Evolutionary conservation across 1,140 invertebrate species (phyloP).

Genomic region (Cylas formicarius): DNA sequence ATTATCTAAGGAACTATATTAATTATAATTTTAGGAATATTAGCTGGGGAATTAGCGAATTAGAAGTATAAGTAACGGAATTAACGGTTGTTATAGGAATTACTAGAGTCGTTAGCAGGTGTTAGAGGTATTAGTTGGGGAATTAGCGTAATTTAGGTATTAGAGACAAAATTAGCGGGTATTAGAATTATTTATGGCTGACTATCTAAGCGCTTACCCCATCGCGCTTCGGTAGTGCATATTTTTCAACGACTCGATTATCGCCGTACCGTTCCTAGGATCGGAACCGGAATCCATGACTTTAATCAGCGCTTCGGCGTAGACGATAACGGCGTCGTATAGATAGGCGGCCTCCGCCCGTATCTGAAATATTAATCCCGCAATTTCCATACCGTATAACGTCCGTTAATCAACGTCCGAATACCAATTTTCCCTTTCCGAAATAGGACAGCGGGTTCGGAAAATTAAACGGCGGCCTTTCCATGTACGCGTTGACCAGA

Average conservation of each 20-base stretch:
- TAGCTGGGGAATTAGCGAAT: no score
- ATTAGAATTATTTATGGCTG: no score
- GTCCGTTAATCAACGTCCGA: constrained; percentile 18
- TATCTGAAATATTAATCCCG: constrained; percentile 58
- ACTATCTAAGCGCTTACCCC: constrained; percentile 53
- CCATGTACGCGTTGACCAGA: constrained; percentile 70
- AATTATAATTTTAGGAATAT: no score
- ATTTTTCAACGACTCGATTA: constrained; percentile 63
- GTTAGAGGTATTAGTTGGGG: no score
- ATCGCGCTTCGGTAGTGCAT: constrained; percentile 75
- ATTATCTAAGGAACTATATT: no score
- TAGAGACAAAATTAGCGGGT: no score
- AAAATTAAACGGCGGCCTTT: constrained; percentile 77
- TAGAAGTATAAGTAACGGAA: no score
- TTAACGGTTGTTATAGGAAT: no score
- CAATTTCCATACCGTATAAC: background rate
- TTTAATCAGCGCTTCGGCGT: constrained; percentile 65
- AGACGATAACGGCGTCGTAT: constrained; percentile 84
- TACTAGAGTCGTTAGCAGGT: no score
- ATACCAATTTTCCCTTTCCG: constrained; percentile 65
- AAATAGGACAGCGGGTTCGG: constrained; percentile 65
- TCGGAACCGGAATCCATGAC: constrained; percentile 58
- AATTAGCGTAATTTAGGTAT: no score
- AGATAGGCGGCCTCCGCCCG: constrained; percentile 82
- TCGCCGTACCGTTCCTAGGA: constrained; percentile 62